Conservation (phyloP, 2,113 vertebrate genomes). For the Xenotilapia longispinis region DNA sequence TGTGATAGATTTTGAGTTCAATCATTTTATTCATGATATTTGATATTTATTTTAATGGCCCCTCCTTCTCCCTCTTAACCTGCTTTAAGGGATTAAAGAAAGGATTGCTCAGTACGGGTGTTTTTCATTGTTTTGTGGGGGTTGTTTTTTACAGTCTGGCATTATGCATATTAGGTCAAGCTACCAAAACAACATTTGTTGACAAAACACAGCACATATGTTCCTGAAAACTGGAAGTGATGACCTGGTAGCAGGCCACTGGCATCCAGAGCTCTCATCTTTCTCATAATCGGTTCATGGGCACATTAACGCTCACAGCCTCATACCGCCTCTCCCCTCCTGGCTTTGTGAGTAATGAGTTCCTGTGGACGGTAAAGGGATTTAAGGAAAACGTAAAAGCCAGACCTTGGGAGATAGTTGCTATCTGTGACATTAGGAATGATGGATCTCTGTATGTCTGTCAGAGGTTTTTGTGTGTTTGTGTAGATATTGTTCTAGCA, state of each 20-base stretch:
- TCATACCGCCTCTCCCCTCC: not conserved
- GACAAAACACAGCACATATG: slow-evolving; percentile 1
- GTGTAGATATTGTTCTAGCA: not conserved
- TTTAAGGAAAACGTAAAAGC: not conserved
- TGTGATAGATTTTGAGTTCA: not conserved
- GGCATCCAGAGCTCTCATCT: not conserved
- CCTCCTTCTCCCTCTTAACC: slow-evolving; percentile 19
- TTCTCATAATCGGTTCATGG: not conserved
- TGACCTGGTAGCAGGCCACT: not conserved
- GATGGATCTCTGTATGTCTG: not conserved
- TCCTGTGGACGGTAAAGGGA: not conserved
- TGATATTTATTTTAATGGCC: not conserved
- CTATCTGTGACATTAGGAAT: slow-evolving; percentile 20
- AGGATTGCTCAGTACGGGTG: not conserved
- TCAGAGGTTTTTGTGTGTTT: not conserved
- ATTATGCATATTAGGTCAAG: slow-evolving; percentile 6
- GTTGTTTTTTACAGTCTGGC: slow-evolving; percentile 13
- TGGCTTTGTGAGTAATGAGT: not conserved
- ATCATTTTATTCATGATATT: not conserved
- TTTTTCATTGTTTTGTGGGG: slow-evolving; percentile 7
- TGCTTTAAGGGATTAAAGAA: slow-evolving; percentile 30
- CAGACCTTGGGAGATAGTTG: not conserved
- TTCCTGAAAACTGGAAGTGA: not conserved
- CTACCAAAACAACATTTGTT: slow-evolving; percentile 8
- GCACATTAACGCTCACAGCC: not conserved